A percentile compares a stretch with the other conserved stretches of the same genome.
These are phyloP conservation scores for Telmatherina bonti DNA, from an alignment of 2,797 vertebrate species.

Conservation along the genomic window DNA sequence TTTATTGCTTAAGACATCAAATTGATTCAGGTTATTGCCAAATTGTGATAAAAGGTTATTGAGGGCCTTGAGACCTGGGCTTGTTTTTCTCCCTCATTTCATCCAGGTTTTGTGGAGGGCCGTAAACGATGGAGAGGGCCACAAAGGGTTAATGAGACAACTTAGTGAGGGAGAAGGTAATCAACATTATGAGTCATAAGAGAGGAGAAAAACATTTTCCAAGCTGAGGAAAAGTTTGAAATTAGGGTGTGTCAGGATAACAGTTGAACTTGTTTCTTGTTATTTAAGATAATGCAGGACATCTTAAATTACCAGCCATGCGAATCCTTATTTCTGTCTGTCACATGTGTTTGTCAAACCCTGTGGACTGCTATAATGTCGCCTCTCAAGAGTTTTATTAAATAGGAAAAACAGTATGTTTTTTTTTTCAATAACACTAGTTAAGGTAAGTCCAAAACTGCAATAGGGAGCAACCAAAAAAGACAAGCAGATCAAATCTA, in stretches of 20 bases:
- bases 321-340: constrained; percentile 46
- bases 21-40: constrained; percentile 95
- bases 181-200: constrained; percentile 82
- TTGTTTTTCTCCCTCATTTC: constrained; percentile 83
- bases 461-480: constrained; percentile 5
- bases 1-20: constrained; percentile 99
- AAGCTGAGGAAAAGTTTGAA: constrained; percentile 78
- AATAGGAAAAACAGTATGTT: constrained; percentile 30
- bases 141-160: constrained; percentile 83
- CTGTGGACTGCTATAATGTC: constrained; percentile 55
- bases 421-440: constrained; percentile 23
- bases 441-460: constrained; percentile 15
- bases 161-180: constrained; percentile 79
- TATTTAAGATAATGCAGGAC: constrained; percentile 67
- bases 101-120: constrained; percentile 77
- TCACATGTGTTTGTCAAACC: constrained; percentile 58
- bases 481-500: constrained; percentile 31
- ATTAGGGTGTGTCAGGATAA: constrained; percentile 79
- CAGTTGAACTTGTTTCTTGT: constrained; percentile 75
- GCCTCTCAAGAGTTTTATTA: constrained; percentile 43
- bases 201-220: constrained; percentile 77
- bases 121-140: constrained; percentile 81
- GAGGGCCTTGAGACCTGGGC: constrained; percentile 84
- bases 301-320: constrained; percentile 65
- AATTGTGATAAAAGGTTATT: constrained; percentile 90